phyloP scores from a whole-genome alignment of 2,888 invertebrate genomes.

The Neocrepidodera transversa region DNA sequence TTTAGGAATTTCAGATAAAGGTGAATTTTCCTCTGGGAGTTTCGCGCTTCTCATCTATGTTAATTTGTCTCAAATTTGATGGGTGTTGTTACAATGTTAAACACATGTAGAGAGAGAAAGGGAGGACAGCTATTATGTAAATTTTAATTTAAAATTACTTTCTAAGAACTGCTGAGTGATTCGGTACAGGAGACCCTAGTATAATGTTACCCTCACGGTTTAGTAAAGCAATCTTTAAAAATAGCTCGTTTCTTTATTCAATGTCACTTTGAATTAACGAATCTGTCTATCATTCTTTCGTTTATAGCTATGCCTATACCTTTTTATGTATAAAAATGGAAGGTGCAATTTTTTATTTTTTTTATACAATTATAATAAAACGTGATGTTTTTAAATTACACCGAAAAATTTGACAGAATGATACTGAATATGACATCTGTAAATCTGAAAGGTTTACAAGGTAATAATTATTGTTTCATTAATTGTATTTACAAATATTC shows the following conservation, averaged over 20 bases:
- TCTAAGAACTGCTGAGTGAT: conserved; percentile 46
- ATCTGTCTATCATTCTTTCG: neutral
- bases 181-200: conserved; percentile 37
- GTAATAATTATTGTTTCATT: too few relatives aligned
- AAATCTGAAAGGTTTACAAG: too few relatives aligned
- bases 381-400: too few relatives aligned
- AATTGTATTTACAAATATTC: too few relatives aligned
- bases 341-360: too few relatives aligned
- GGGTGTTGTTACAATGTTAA: conserved; percentile 33
- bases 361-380: too few relatives aligned
- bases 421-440: too few relatives aligned
- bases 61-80: conserved; percentile 32
- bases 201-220: conserved; percentile 44
- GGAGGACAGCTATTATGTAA: conserved; percentile 42
- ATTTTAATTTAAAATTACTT: conserved; percentile 47
- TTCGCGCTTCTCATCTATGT: conserved; percentile 12
- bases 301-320: too few relatives aligned
- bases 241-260: conserved; percentile 39
- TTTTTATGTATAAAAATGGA: too few relatives aligned
- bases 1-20: too few relatives aligned
- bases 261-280: conserved; percentile 17
- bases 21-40: too few relatives aligned
- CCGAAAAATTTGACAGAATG: too few relatives aligned
- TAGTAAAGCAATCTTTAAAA: conserved; percentile 47
- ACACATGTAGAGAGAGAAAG: conserved; percentile 34